A percentile compares a stretch with the other conserved stretches of the same genome.
These are phyloP conservation scores for Onychostruthus taczanowskii DNA, from an alignment of 2,113 vertebrate genomes.

Conservation along the genomic window DNA sequence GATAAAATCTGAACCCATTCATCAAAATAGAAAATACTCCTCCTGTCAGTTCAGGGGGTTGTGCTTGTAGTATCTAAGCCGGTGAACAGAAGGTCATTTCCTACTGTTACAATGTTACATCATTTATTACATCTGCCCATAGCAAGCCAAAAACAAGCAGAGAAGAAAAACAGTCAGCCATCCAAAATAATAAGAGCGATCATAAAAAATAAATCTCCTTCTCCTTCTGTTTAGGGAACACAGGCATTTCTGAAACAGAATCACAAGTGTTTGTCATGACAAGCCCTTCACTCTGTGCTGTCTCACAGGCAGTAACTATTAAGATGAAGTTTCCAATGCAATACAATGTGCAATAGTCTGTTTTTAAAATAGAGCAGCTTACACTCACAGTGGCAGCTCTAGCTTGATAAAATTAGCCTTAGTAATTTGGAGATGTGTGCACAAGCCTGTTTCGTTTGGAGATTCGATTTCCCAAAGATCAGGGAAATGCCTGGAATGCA, in stretches of 20 bases:
- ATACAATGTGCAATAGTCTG: not conserved
- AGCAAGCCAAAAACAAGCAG: not conserved
- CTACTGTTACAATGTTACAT: not conserved
- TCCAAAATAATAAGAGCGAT: not conserved
- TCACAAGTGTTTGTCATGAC: not conserved
- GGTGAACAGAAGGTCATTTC: not conserved
- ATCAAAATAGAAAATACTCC: conserved; percentile 24
- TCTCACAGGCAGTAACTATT: not conserved
- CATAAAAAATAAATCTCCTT: not conserved
- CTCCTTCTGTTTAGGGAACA: not conserved
- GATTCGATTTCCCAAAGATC: not conserved
- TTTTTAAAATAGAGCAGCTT: not conserved
- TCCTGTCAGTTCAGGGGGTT: not conserved
- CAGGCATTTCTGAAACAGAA: not conserved
- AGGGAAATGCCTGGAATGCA: not conserved
- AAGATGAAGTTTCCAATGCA: not conserved
- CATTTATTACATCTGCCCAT: not conserved
- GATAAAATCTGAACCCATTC: conserved; percentile 33
- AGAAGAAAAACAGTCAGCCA: not conserved
- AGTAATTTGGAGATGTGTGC: not conserved
- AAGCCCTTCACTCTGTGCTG: not conserved
- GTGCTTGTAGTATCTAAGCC: not conserved
- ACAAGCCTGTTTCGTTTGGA: not conserved
- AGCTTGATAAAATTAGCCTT: not conserved
- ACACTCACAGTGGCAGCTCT: not conserved